Conservation (phyloP, 1,140 invertebrate genomes). For the Penaeus indicus region DNA sequence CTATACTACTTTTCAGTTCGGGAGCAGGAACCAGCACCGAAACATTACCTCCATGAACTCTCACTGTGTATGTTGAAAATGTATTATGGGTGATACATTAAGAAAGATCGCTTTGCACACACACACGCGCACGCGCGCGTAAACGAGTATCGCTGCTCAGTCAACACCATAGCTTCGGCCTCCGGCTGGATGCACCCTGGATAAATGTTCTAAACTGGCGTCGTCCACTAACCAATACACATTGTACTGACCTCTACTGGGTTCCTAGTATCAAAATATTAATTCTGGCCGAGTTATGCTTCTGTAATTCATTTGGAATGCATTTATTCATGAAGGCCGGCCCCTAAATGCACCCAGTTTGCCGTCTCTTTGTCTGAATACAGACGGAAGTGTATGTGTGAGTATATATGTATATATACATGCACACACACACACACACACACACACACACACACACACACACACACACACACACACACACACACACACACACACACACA, state of each 20-base stretch:
- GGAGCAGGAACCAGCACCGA: too few relatives aligned
- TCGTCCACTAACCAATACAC: constrained; percentile 28
- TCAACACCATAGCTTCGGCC: too few relatives aligned
- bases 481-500: constrained; percentile 19
- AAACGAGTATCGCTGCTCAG: too few relatives aligned
- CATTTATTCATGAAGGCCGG: constrained; percentile 61
- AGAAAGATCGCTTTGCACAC: too few relatives aligned
- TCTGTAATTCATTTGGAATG: constrained; percentile 63
- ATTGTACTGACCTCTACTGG: constrained; percentile 47
- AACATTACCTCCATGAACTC: too few relatives aligned
- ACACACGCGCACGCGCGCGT: too few relatives aligned
- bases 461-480: constrained; percentile 12
- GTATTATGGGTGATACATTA: too few relatives aligned
- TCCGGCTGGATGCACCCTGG: neutral
- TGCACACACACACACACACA: constrained; percentile 4
- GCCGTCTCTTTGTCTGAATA: constrained; percentile 59
- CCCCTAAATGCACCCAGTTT: constrained; percentile 58
- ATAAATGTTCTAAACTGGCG: neutral
- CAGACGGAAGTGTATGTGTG: constrained; percentile 42
- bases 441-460: neutral
- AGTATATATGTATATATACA: constrained; percentile 36
- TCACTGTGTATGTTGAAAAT: too few relatives aligned
- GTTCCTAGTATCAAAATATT: constrained; percentile 61
- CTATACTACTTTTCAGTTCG: too few relatives aligned
- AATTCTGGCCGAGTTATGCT: constrained; percentile 62